Evolutionary conservation across 2,888 invertebrate genomes (phyloP), one percentile per base, ranked within the genome.

Genomic region (Arge pagana): DNA sequence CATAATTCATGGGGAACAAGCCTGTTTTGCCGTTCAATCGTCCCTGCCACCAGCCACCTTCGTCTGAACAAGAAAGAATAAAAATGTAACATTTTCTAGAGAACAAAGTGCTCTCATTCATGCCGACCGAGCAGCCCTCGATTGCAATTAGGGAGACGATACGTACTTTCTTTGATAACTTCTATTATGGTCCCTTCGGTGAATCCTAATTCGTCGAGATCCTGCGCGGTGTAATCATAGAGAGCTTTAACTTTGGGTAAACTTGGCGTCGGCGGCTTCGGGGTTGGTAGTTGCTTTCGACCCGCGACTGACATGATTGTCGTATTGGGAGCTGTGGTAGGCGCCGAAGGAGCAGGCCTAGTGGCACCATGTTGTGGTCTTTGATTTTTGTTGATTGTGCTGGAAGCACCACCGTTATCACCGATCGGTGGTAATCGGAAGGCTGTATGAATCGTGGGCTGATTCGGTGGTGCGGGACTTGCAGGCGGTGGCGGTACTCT

Each of bases 31-130:
- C 82, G 48, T 77, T 74, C 15, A 83, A 63, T 61, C 77, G 77
- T 31, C 86, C 86, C 33, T 78, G 78, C 86, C 86, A 87, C 87
- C 87, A 87, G n/a, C 86, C 86, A 13, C 82, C 81, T 23, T 81
- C 80, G 70, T 86, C 86, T 86, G 72, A 42, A 76, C 70, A 26
- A 56, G 56, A 57, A 55, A 28, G 24, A 18, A 33, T 16, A 28
- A 35, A 21, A 18, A 24, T 37, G 15, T 4, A 40, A 30, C 24
- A 36, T 56, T 11, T 10, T 28, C n/a, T n/a, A n/a, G 62, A 31
- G 50, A 42, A 61, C 41, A 36, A 48, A 53, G 13, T 39, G n/a
- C n/a, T n/a, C n/a, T n/a, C n/a, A n/a, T n/a, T n/a, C n/a, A n/a
- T n/a, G n/a, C n/a, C n/a, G n/a, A n/a, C n/a, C n/a, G n/a, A n/a